These are phyloP conservation scores for Falco columbarius DNA, from an alignment of 2,797 vertebrate genomes.

Conservation along the genomic window DNA sequence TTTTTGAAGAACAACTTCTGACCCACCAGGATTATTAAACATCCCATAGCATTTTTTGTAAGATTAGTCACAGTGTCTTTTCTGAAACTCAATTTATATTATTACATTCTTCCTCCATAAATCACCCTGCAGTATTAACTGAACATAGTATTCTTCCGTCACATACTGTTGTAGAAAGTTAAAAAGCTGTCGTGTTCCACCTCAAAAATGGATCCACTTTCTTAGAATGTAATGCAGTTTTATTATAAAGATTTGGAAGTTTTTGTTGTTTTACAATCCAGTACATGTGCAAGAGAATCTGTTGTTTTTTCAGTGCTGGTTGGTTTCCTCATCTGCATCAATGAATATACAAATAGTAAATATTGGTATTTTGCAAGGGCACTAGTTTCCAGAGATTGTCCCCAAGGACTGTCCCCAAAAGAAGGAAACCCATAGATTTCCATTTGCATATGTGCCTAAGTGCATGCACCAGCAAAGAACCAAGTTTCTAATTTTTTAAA, in stretches of 20 bases:
- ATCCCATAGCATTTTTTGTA: constrained; percentile 68
- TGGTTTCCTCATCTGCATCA: neutral
- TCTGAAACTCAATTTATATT: constrained; percentile 71
- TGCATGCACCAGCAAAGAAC: neutral
- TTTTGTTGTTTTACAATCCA: neutral
- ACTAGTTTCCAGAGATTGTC: neutral
- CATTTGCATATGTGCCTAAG: neutral
- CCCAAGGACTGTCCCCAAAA: neutral
- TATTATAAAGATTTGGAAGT: constrained; percentile 2
- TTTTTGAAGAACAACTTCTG: constrained; percentile 67
- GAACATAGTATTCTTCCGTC: constrained; percentile 50
- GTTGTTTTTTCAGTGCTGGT: neutral
- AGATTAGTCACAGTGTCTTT: constrained; percentile 73
- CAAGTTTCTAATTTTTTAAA: neutral
- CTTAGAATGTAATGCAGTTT: neutral
- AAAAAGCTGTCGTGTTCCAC: constrained; percentile 53
- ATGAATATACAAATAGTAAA: neutral
- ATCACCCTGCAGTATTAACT: constrained; percentile 22
- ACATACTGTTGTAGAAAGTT: constrained; percentile 38
- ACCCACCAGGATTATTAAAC: constrained; percentile 70
- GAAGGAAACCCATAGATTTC: neutral
- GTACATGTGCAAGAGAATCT: neutral
- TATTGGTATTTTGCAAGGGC: neutral
- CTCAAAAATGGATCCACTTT: constrained; percentile 53
- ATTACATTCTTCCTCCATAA: constrained; percentile 63